Conservation (phyloP, 2,888 invertebrate genomes). For the Malachius bipustulatus region DNA sequence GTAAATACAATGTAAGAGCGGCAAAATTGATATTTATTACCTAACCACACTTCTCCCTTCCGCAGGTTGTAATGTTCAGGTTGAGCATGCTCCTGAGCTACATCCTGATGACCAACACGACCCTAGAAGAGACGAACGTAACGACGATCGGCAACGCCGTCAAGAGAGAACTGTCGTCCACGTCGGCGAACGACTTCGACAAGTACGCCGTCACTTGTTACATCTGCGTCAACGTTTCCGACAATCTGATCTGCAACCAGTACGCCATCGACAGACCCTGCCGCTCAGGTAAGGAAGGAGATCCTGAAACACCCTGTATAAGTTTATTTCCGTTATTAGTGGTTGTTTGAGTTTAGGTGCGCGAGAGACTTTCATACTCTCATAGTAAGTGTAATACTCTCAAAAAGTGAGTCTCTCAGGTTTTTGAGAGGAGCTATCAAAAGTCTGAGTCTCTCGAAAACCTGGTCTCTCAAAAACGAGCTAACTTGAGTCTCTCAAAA, state of each 20-base stretch:
- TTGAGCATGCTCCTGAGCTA: constrained; percentile 37
- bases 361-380: too few species aligned
- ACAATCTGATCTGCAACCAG: constrained; percentile 50
- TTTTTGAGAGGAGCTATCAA: too few species aligned
- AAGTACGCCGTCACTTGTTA: constrained; percentile 44
- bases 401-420: too few species aligned
- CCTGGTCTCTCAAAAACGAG: too few species aligned
- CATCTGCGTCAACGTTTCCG: constrained; percentile 52
- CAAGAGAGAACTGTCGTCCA: constrained; percentile 17
- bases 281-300: constrained; percentile 39
- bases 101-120: constrained; percentile 36
- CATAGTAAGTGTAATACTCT: too few species aligned
- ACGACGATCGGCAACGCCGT: constrained; percentile 17
- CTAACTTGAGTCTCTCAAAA: too few species aligned
- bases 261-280: constrained; percentile 51
- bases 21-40: too few species aligned
- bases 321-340: neutral
- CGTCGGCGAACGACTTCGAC: too few species aligned
- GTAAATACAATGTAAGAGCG: too few species aligned
- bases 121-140: constrained; percentile 28
- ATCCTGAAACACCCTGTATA: neutral
- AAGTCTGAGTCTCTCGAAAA: too few species aligned
- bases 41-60: too few species aligned
- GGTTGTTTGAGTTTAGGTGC: neutral
- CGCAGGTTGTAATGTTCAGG: constrained; percentile 38